Evolutionary conservation across 35 echinoderm and acorn worm species (phyloP), one percentile per base, ranked within the genome.

Genomic region (Lytechinus variegatus): DNA sequence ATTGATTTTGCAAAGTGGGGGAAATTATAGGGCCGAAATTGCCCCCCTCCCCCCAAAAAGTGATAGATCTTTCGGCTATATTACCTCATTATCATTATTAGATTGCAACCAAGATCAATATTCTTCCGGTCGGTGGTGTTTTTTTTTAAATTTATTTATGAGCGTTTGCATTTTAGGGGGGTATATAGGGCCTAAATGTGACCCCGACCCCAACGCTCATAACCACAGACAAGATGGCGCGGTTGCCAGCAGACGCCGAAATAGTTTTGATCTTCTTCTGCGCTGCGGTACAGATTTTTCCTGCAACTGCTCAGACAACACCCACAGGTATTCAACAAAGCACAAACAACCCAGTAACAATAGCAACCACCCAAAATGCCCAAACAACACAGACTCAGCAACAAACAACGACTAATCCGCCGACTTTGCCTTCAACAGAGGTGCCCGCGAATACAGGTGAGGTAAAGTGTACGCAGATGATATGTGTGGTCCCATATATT

Each of bases 231-330:
- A 53, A 89, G 87, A 89, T 89, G 87, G 87, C 87, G 87, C 9
- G 28, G 87, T 89, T 89, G 87, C 51, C 87, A 89, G 87, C 87
- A 53, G 87, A 89, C 87, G 87, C 87, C 87, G 51, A 89, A 89
- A 89, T 89, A 89, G 87, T 89, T 89, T 89, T 89, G 9, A 53
- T 89, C 1, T 10, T 89, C 13, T 10, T 89, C 13, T 89, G 28
- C 87, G 52, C 87, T 89, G 87, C 52, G 87, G 16, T 71, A 71
- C 28, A 53, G 12, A 52, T 89, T 53, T 4, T 11, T 10, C 3
- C 87, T 44, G 6, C 11, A 5, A 7, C 87, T 12, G 28, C 87
- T 9, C 87, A 89, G 52, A 89, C 87, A 27, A 89, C 87, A 89
- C 28, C 87, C 10, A 52, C 87, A 52, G 27, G 27, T 12, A 16